Percentiles rank a stretch among this genome's conserved stretches.
Conservation (phyloP, 1,140 invertebrate genomes). For the Meloidogyne hapla region DNA sequence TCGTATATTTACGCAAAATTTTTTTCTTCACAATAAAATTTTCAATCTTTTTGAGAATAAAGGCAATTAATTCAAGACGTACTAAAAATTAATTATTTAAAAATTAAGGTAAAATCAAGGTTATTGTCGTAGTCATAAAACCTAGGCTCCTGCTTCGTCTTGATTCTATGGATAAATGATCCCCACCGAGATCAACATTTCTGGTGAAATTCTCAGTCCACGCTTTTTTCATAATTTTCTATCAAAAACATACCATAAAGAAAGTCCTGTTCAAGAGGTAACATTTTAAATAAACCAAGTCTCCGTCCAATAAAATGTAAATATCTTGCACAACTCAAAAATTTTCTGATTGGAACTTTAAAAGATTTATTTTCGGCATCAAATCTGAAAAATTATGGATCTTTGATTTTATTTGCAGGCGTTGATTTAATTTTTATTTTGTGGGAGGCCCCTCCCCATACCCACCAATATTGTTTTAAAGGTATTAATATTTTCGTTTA, state of each 20-base stretch:
- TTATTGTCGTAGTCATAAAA: too few species aligned
- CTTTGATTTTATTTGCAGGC: background rate
- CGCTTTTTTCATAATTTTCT: too few species aligned
- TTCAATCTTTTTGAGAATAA: conserved; percentile 13
- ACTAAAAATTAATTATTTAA: conserved; percentile 14
- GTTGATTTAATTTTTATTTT: too few species aligned
- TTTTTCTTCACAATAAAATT: conserved; percentile 8
- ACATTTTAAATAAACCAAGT: conserved; percentile 20
- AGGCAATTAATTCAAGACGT: conserved; percentile 18
- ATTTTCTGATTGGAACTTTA: background rate
- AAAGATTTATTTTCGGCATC: background rate
- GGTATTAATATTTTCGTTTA: too few species aligned
- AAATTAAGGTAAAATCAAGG: too few species aligned
- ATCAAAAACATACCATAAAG: background rate
- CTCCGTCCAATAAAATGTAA: conserved; percentile 14
- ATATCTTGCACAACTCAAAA: background rate
- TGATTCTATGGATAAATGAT: too few species aligned
- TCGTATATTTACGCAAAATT: conserved; percentile 22
- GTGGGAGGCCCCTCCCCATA: too few species aligned
- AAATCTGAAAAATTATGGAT: conserved; percentile 9
- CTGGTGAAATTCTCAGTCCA: too few species aligned
- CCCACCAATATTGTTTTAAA: too few species aligned
- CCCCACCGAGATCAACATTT: too few species aligned
- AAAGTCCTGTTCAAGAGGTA: conserved; percentile 16
- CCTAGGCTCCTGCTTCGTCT: too few species aligned